Conservation (phyloP, 2,888 invertebrate genomes). For the Athalia circularis region DNA sequence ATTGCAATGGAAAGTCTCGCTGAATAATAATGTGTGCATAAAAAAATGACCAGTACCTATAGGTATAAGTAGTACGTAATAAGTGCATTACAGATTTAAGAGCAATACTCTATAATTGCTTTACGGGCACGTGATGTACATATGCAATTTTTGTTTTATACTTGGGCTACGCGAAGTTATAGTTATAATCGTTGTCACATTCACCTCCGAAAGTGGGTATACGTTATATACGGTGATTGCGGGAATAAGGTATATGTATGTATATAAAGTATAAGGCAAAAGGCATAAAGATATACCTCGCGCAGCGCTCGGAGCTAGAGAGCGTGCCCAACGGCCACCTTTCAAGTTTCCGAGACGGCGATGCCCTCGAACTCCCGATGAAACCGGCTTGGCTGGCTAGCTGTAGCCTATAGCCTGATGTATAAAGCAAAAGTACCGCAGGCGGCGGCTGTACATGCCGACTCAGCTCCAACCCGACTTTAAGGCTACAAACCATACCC, state of each 20-base stretch:
- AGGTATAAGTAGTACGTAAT: background rate
- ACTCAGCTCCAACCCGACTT: too few species aligned
- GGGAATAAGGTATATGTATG: background rate
- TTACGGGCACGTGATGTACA: too few species aligned
- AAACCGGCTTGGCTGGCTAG: conserved; percentile 43
- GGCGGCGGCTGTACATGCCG: too few species aligned
- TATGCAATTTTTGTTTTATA: too few species aligned
- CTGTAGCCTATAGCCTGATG: conserved; percentile 23
- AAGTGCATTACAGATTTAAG: too few species aligned
- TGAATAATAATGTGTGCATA: background rate
- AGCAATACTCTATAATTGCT: too few species aligned
- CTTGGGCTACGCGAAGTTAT: background rate
- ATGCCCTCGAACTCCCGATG: conserved; percentile 42
- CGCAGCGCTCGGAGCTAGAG: conserved; percentile 36
- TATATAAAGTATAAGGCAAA: background rate
- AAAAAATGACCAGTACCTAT: background rate
- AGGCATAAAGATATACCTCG: background rate
- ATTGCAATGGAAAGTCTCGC: background rate
- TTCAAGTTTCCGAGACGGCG: conserved; percentile 43
- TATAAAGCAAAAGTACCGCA: background rate
- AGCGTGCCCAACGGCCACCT: conserved; percentile 44
- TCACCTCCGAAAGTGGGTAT: conserved; percentile 36
- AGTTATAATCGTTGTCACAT: conserved; percentile 25
- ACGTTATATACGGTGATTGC: conserved; percentile 22
- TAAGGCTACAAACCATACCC: too few species aligned